Base-by-base conservation (phyloP, 2,797 vertebrate genomes). In the Microchirus variegatus region DNA sequence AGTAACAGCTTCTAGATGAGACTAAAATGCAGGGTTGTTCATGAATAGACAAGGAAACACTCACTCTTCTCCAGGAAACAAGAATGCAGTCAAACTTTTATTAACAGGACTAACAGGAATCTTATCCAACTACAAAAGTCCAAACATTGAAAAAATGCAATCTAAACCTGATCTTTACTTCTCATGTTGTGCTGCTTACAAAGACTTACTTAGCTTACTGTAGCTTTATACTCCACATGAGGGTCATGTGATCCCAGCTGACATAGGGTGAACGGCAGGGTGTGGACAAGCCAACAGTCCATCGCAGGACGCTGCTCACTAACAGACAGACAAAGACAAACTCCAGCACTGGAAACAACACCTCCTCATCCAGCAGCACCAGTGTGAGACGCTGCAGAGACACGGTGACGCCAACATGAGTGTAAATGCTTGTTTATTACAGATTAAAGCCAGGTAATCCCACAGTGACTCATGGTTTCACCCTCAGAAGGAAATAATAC, bases 391-490 rank as follows among this genome's bases (percentile, higher is more conserved):
- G 7, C 43, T 0, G 31, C 1, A 22, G 31, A 11, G 6, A 38
- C 55, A 35, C 50, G 55, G 22, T 36, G 11, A 63, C 55, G 47
- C 14, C 46, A 16, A 45, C 37, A 35, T 8, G 37, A 74, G 78
- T 77, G 79, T 65, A 77, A 86, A 85, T 60, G 41, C 22, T 71
- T 42, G 41, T 90, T 92, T 89, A 90, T 89, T 91, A 79, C 61
- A 42, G 68, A 73, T 83, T 75, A 60, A 68, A 84, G 31, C 31
- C 31, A 31, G 31, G 31, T 31, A 31, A 31, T 6, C 31, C 31
- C 31, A 31, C 31, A 31, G 31, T 31, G 31, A 6, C 31, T 5
- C 31, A 5, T 31, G 22, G 14, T 16, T 71, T 43, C 7, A 43
- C 10, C 45, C 53, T 77, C 75, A 78, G 59, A 68, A 49, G 46